A percentile compares a stretch with the other conserved stretches of the same genome.
phyloP scores from a whole-genome alignment of 2,113 vertebrate genomes.

The Salminus brasiliensis region DNA sequence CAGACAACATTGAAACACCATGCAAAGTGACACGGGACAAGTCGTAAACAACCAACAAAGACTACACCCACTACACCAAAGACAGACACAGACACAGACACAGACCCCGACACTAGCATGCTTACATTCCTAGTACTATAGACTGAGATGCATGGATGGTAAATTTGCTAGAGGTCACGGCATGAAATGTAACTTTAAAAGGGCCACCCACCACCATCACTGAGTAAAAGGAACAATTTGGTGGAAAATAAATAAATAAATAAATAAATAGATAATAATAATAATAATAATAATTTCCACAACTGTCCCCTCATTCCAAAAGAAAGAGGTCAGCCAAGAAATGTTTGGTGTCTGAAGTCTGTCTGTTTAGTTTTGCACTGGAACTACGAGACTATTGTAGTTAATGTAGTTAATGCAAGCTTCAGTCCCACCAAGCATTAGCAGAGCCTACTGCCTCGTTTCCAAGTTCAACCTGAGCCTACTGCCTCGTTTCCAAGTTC shows the following conservation, averaged over 20 bases:
- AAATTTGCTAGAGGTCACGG: not conserved
- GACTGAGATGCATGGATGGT: not conserved
- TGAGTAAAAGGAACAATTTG: not conserved
- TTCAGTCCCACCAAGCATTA: too few relatives aligned
- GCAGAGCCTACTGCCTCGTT: too few relatives aligned
- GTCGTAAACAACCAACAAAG: not conserved
- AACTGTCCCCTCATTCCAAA: not conserved
- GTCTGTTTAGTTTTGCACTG: too few relatives aligned
- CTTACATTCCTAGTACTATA: not conserved
- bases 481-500: too few relatives aligned
- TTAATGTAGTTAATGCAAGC: too few relatives aligned
- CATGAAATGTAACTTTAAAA: not conserved
- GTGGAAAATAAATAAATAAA: too few relatives aligned
- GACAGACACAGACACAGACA: constrained; percentile 1
- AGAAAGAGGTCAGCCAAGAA: not conserved
- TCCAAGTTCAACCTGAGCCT: too few relatives aligned
- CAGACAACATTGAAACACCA: not conserved
- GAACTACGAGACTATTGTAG: too few relatives aligned
- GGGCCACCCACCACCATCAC: constrained; percentile 19
- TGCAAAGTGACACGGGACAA: constrained; percentile 16
- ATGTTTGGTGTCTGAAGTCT: not conserved
- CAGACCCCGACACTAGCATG: not conserved
- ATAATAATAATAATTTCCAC: too few relatives aligned
- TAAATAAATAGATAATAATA: too few relatives aligned
- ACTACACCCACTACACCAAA: not conserved